phyloP scores from a whole-genome alignment of 2,888 invertebrate species.

The Pardosa pseudoannulata region DNA sequence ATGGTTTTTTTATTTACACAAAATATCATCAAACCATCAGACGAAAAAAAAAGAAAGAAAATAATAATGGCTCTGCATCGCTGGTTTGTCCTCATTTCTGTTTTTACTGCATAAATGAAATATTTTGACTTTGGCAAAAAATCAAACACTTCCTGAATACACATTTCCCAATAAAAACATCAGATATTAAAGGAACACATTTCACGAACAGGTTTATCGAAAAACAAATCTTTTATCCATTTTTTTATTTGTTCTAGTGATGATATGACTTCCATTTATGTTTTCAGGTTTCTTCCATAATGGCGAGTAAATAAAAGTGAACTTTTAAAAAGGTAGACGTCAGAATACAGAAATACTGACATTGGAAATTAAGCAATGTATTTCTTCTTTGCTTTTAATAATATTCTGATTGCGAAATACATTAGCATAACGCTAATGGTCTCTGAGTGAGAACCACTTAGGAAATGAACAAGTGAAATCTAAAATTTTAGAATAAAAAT shows the following conservation, averaged over 20 bases:
- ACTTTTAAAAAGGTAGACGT: too few relatives aligned
- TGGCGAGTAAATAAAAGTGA: too few relatives aligned
- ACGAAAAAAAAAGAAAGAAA: too few relatives aligned
- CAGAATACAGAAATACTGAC: too few relatives aligned
- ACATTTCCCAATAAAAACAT: neutral
- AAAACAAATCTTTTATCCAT: neutral
- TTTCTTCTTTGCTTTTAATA: too few relatives aligned
- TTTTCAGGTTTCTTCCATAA: neutral
- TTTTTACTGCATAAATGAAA: neutral
- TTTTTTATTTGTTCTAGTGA: neutral
- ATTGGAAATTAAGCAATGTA: too few relatives aligned
- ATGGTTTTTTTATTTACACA: neutral
- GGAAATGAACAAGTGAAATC: too few relatives aligned
- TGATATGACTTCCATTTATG: neutral
- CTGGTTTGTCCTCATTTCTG: neutral
- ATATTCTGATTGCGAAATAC: too few relatives aligned
- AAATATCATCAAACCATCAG: neutral
- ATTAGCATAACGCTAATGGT: too few relatives aligned
- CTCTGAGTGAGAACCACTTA: too few relatives aligned
- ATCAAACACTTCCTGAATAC: neutral
- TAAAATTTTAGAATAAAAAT: too few relatives aligned
- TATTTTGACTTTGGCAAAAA: too few relatives aligned
- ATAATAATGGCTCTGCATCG: neutral
- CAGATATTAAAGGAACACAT: neutral
- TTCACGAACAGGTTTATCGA: neutral